Conservation (phyloP, 1,140 invertebrate species). For the Brachionus rubens region DNA sequence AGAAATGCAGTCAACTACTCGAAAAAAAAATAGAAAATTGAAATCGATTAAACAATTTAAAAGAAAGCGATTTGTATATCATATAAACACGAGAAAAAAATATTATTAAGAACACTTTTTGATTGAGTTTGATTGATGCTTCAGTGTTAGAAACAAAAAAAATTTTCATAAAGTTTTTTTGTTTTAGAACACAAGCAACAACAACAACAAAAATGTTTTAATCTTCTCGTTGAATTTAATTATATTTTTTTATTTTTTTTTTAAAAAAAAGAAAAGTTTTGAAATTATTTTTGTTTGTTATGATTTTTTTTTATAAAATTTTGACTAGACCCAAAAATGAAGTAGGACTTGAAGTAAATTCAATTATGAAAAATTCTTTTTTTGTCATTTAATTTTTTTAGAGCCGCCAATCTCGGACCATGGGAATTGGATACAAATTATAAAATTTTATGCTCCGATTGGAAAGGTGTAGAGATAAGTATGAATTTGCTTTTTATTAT, state of each 20-base stretch:
- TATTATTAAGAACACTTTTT: neutral
- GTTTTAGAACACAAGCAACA: no score
- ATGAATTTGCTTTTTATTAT: no score
- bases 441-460: slow-evolving; percentile 4
- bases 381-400: neutral
- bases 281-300: neutral
- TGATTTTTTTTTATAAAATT: neutral
- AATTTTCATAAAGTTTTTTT: no score
- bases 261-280: neutral
- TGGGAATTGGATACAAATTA: neutral
- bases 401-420: neutral
- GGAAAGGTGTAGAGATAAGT: slow-evolving; percentile 19
- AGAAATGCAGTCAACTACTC: neutral
- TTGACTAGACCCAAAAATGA: neutral
- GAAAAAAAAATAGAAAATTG: neutral
- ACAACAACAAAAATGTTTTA: no score
- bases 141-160: neutral
- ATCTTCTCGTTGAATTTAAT: no score
- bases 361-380: neutral
- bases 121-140: neutral
- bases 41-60: slow-evolving; percentile 26
- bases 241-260: no score
- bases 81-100: neutral
- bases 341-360: neutral
- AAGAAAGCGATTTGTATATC: neutral